A percentile compares a stretch with the other conserved stretches of the same genome.
Evolutionary conservation across 2,797 vertebrate genomes (phyloP).

Genomic region (Sebastes oblongus): DNA sequence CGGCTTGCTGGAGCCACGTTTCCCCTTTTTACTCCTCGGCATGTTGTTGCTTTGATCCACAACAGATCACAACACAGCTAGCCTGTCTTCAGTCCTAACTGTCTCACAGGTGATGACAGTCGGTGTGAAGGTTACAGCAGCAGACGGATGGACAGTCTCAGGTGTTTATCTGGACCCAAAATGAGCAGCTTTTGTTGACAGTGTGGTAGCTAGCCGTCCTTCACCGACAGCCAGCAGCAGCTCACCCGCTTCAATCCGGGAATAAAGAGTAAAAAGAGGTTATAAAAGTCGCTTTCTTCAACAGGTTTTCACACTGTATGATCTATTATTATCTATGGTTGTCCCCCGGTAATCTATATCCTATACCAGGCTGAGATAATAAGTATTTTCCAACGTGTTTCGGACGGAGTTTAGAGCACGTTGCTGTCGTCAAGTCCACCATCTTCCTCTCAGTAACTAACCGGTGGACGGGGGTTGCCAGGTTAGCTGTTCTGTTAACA

Average conservation of each 20-base stretch:
- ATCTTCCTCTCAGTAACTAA: conserved; percentile 80
- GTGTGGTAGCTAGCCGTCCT: conserved; percentile 28
- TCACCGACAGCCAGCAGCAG: conserved; percentile 29
- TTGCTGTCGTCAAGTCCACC: conserved; percentile 79
- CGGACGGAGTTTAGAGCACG: conserved; percentile 81
- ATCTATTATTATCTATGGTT: conserved; percentile 81
- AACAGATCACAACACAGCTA: conserved; percentile 45
- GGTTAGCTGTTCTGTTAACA: conserved; percentile 14
- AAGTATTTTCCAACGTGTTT: conserved; percentile 76
- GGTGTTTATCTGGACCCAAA: background rate
- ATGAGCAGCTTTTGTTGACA: conserved; percentile 23
- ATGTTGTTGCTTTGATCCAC: conserved; percentile 56
- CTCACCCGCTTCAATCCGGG: conserved; percentile 16
- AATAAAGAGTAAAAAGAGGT: background rate
- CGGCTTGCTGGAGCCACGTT: conserved; percentile 78
- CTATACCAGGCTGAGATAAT: conserved; percentile 73
- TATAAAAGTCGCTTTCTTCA: background rate
- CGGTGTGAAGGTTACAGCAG: background rate
- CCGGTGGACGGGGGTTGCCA: conserved; percentile 68
- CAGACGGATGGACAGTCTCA: background rate
- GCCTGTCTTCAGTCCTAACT: background rate
- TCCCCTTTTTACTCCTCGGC: conserved; percentile 85
- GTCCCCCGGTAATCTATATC: conserved; percentile 80
- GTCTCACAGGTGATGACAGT: background rate
- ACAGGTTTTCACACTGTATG: background rate